Base-by-base conservation (phyloP, 2,797 vertebrate genomes). In the Rousettus madagascariensis region DNA sequence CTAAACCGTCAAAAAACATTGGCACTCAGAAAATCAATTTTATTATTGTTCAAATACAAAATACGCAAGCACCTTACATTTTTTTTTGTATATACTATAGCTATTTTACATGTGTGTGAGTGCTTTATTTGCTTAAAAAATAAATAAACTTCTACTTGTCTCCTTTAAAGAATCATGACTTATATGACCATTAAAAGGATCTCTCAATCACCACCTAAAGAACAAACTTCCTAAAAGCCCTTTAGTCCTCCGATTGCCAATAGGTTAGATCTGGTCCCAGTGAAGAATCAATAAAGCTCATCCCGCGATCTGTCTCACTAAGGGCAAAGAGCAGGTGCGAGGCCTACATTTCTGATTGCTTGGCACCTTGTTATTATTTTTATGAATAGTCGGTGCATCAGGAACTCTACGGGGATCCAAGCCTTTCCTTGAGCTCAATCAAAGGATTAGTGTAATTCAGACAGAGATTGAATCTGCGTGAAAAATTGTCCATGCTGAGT, bases 391-490 rank as follows among this genome's bases (percentile, higher is more conserved):
- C 90, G 79, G 82, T 98, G 94, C 92, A 97, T 98, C 97, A 97
- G 97, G 97, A 98, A 95, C 97, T 90, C 98, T 95, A 97, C 97
- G 96, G 98, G 98, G 92, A 98, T 98, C 96, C 8, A 93, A 98
- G 97, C 86, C 96, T 98, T 98, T 98, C 98, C 98, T 98, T 97
- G 95, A 95, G 97, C 98, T 98, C 98, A 99, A 99, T 99, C 99
- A 98, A 98, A 98, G 98, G 98, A 99, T 99, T 99, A 99, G 98
- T 97, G 97, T 98, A 98, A 99, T 98, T 98, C 98, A 98, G 98
- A 97, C 59, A 96, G 98, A 98, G 98, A 99, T 98, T 98, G 98
- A 97, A 98, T 98, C 98, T 97, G 96, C 66, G 86, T 98, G 97
- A 98, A 98, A 98, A 98, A 98, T 98, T 97, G 94, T 97, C 97